phyloP scores from a whole-genome alignment of 2,888 invertebrate species.

The Branchipolynoe longqiensis region DNA sequence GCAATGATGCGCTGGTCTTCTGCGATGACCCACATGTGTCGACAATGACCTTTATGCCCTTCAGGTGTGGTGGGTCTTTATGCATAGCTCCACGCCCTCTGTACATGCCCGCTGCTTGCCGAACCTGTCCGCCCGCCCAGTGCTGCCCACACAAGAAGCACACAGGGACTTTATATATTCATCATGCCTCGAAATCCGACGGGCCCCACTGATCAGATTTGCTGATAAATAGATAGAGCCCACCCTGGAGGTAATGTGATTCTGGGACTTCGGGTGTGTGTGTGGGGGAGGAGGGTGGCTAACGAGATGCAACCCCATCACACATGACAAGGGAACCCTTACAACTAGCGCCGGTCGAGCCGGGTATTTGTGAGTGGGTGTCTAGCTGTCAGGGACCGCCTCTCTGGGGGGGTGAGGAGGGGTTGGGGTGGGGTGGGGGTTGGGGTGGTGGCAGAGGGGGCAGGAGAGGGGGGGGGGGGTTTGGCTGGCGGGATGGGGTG shows the following conservation, averaged over 20 bases:
- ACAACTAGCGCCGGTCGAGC: not conserved
- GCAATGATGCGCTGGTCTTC: no score
- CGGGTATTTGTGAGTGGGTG: not conserved
- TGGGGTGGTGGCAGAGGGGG: not conserved
- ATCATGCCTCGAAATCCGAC: not conserved
- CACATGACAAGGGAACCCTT: not conserved
- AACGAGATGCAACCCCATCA: slow-evolving; percentile 29
- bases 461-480: not conserved
- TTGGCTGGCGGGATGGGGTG: not conserved
- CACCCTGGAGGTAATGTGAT: slow-evolving; percentile 8
- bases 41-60: no score
- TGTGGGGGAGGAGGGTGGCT: not conserved
- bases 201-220: slow-evolving; percentile 17
- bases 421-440: not conserved
- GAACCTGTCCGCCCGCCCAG: no score
- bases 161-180: no score
- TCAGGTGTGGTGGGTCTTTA: no score
- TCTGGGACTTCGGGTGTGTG: slow-evolving; percentile 5
- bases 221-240: slow-evolving; percentile 24
- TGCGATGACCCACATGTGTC: no score
- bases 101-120: no score
- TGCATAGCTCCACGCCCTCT: no score
- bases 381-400: not conserved
- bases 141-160: no score
- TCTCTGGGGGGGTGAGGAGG: not conserved